Conservation (phyloP, 2,113 vertebrate genomes). For the Panthera uncia region DNA sequence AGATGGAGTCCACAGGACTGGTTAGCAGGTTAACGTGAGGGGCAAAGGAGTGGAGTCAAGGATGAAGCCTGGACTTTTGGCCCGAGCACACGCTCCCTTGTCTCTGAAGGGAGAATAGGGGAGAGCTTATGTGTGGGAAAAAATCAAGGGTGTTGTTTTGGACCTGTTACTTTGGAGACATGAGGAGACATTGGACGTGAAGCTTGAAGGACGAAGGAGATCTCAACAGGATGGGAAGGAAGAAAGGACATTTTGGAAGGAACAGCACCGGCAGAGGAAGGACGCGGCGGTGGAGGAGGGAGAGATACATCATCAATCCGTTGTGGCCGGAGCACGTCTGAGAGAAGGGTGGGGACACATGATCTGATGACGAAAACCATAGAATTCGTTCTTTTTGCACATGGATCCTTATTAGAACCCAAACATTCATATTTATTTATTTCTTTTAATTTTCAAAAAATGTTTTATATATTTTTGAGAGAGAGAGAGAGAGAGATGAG, state of each 20-base stretch:
- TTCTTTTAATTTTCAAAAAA: too few species aligned
- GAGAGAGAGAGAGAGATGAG: too few species aligned
- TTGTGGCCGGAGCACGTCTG: neutral
- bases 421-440: neutral
- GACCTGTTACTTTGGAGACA: neutral
- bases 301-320: neutral
- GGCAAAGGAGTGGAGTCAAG: neutral
- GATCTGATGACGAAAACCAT: neutral
- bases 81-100: neutral
- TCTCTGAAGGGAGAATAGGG: neutral
- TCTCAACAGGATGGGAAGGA: neutral
- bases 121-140: neutral
- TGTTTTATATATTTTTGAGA: too few species aligned
- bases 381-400: neutral
- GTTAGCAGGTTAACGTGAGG: neutral
- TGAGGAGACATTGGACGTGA: neutral
- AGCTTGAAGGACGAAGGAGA: neutral
- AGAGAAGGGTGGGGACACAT: neutral
- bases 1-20: neutral
- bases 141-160: neutral
- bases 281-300: neutral
- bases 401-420: neutral
- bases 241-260: neutral
- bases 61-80: neutral
- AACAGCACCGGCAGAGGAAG: neutral